phyloP scores from a whole-genome alignment of 2,888 invertebrate species.

The Odontomyia ornata region DNA sequence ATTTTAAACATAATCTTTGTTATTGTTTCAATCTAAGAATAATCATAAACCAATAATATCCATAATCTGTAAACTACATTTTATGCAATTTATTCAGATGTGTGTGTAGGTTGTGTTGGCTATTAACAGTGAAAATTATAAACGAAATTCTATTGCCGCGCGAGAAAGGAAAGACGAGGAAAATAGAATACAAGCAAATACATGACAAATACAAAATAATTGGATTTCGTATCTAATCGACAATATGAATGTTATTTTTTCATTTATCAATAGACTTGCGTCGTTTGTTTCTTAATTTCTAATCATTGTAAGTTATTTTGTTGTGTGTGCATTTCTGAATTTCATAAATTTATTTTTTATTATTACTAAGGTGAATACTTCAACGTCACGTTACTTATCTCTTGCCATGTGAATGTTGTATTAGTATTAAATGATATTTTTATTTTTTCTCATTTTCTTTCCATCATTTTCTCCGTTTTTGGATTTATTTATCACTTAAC shows the following conservation, averaged over 20 bases:
- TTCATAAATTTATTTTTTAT: background rate
- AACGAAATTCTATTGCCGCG: background rate
- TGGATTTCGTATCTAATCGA: background rate
- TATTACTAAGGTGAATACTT: conserved; percentile 25
- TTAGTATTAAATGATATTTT: background rate
- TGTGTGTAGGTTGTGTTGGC: conserved; percentile 5
- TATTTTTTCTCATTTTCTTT: too few relatives aligned
- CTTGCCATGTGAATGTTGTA: background rate
- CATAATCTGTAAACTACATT: conserved; percentile 1
- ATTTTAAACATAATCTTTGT: conserved; percentile 41
- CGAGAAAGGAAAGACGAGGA: background rate
- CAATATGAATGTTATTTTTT: conserved; percentile 16
- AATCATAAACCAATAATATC: conserved; percentile 16
- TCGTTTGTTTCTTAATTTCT: background rate
- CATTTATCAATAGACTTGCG: background rate
- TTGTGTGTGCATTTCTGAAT: conserved; percentile 28
- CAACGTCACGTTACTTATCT: conserved; percentile 1
- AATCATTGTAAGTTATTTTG: conserved; percentile 5
- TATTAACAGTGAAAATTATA: conserved; percentile 5
- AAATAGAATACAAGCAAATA: background rate
- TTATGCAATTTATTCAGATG: background rate
- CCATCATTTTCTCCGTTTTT: background rate
- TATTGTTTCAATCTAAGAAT: conserved; percentile 15
- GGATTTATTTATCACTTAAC: background rate
- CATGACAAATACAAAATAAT: background rate